A percentile compares a stretch with the other conserved stretches of the same genome.
Evolutionary conservation across 2,113 vertebrate genomes (phyloP).

Genomic region (Lipophrys pholis): DNA sequence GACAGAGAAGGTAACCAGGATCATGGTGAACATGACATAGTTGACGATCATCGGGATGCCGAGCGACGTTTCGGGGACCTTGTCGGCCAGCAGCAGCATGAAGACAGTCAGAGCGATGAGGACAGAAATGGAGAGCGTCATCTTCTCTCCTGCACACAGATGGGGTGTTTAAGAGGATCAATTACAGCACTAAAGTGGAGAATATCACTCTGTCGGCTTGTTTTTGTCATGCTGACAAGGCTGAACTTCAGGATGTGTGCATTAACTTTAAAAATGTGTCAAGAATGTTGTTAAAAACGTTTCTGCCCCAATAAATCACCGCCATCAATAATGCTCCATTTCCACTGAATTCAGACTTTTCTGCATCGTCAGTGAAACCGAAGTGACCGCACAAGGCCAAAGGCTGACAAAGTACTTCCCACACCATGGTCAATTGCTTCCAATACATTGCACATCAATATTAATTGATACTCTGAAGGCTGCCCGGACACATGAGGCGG

Average conservation of each 20-base stretch:
- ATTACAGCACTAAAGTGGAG: not conserved
- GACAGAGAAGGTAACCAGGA: constrained; percentile 91
- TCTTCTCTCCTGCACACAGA: constrained; percentile 88
- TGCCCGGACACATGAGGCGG: not conserved
- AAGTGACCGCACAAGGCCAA: not conserved
- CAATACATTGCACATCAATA: not conserved
- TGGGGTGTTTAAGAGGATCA: not conserved
- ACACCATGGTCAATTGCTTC: not conserved
- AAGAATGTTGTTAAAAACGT: too few species aligned
- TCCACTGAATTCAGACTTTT: not conserved
- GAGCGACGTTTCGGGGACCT: constrained; percentile 91
- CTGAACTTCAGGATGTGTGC: not conserved
- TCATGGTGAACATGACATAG: constrained; percentile 94
- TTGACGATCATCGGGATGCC: constrained; percentile 92
- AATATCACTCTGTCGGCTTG: not conserved
- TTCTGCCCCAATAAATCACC: not conserved
- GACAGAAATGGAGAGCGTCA: constrained; percentile 93
- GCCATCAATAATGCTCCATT: not conserved
- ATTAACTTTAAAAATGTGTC: too few species aligned
- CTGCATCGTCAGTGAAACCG: not conserved
- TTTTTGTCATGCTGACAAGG: not conserved
- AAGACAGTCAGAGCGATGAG: constrained; percentile 93
- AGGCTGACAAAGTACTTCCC: constrained; percentile 17
- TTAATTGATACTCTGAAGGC: constrained; percentile 2
- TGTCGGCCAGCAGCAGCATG: constrained; percentile 91